Conservation (phyloP, 1,140 invertebrate genomes). For the Drusus annulatus region DNA sequence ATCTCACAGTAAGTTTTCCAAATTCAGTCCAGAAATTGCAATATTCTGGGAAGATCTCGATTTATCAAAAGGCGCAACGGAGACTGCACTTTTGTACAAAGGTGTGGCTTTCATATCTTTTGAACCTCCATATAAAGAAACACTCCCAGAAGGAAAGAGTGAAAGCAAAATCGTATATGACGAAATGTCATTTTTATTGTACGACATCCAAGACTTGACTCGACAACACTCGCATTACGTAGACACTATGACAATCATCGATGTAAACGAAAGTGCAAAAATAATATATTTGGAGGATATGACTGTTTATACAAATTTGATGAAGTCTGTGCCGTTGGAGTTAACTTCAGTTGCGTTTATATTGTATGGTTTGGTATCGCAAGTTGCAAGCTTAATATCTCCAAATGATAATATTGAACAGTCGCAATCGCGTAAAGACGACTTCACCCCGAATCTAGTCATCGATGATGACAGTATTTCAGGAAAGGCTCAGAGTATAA, state of each 20-base stretch:
- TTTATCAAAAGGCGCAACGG: slow-evolving; percentile 59
- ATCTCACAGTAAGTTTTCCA: slow-evolving; percentile 15
- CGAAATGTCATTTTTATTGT: slow-evolving; percentile 69
- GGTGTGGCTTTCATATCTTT: slow-evolving; percentile 68
- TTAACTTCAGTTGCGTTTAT: slow-evolving; percentile 65
- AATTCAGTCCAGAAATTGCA: slow-evolving; percentile 60
- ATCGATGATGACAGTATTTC: no score
- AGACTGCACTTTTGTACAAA: slow-evolving; percentile 62
- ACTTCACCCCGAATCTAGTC: no score
- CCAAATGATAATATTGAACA: slow-evolving; percentile 52
- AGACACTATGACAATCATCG: slow-evolving; percentile 67
- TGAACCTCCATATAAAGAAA: slow-evolving; percentile 64
- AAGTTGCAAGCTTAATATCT: slow-evolving; percentile 4
- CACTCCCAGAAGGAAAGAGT: slow-evolving; percentile 61
- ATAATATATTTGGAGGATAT: slow-evolving; percentile 47
- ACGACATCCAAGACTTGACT: slow-evolving; percentile 71
- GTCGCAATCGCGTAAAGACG: no score
- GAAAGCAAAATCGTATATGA: slow-evolving; percentile 68
- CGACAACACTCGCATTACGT: slow-evolving; percentile 69
- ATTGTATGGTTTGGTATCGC: slow-evolving; percentile 66
- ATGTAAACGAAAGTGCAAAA: slow-evolving; percentile 58
- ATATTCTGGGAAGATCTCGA: slow-evolving; percentile 66
- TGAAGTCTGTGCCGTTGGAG: slow-evolving; percentile 67
- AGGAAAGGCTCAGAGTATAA: slow-evolving; percentile 6
- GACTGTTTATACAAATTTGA: slow-evolving; percentile 62